Conservation (phyloP, 2,113 vertebrate genomes). For the Ictalurus punctatus region DNA sequence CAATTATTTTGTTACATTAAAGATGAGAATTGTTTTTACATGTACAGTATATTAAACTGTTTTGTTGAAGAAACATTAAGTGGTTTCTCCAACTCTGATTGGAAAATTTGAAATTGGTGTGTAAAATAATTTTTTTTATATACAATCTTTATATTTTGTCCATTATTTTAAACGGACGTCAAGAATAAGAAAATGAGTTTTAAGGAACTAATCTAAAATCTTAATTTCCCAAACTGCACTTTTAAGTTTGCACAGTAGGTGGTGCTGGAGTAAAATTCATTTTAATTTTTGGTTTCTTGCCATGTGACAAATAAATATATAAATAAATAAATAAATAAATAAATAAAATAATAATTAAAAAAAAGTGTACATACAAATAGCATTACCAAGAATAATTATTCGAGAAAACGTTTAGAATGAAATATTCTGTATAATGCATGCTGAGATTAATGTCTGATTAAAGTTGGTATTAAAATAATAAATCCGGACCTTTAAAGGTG, state of each 20-base stretch:
- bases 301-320: not conserved
- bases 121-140: too few species aligned
- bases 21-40: not conserved
- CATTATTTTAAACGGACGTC: not conserved
- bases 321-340: too few species aligned
- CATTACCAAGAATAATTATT: not conserved
- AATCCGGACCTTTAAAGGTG: not conserved
- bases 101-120: not conserved
- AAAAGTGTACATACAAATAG: not conserved
- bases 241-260: conserved; percentile 22
- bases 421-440: not conserved
- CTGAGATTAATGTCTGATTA: not conserved
- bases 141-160: not conserved
- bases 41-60: not conserved
- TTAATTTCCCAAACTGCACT: not conserved
- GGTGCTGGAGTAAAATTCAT: conserved; percentile 4
- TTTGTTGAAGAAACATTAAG: not conserved
- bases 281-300: not conserved
- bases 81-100: not conserved
- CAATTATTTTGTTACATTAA: not conserved
- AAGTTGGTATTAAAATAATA: not conserved
- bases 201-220: too few species aligned
- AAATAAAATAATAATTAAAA: too few species aligned
- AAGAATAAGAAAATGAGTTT: not conserved
- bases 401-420: not conserved